phyloP scores from a whole-genome alignment of 23 tunicate genomes.

The Oikopleura vanhoeffeni region DNA sequence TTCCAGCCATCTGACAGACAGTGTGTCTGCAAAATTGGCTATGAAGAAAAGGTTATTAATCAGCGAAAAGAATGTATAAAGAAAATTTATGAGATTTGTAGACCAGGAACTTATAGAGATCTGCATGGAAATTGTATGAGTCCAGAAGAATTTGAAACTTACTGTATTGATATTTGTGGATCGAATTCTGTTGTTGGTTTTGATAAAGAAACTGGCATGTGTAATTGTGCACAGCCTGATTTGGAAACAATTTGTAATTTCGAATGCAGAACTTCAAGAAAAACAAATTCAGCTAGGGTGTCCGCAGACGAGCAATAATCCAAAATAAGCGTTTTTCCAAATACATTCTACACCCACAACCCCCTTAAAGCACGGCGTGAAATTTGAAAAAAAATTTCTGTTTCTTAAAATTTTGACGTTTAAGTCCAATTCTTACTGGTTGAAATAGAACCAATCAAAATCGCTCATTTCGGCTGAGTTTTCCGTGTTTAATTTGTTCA shows the following conservation, averaged over 20 bases:
- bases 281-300: too few relatives aligned
- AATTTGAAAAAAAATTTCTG: too few relatives aligned
- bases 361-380: too few relatives aligned
- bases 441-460: too few relatives aligned
- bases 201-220: conserved; percentile 43
- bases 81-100: conserved; percentile 59
- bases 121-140: conserved; percentile 45
- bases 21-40: conserved; percentile 85
- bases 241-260: conserved; percentile 43
- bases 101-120: conserved; percentile 35
- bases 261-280: conserved; percentile 59
- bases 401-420: too few relatives aligned
- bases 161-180: conserved; percentile 36
- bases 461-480: too few relatives aligned
- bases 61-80: conserved; percentile 74
- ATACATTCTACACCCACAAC: too few relatives aligned
- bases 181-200: conserved; percentile 41
- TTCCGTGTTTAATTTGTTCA: too few relatives aligned
- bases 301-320: too few relatives aligned
- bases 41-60: conserved; percentile 20
- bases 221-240: conserved; percentile 48
- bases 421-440: too few relatives aligned
- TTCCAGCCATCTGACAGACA: conserved; percentile 81
- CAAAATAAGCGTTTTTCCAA: too few relatives aligned
- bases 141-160: conserved; percentile 31